Evolutionary conservation across 2,888 invertebrate genomes (phyloP).

Genomic region (Xylophagus ater): DNA sequence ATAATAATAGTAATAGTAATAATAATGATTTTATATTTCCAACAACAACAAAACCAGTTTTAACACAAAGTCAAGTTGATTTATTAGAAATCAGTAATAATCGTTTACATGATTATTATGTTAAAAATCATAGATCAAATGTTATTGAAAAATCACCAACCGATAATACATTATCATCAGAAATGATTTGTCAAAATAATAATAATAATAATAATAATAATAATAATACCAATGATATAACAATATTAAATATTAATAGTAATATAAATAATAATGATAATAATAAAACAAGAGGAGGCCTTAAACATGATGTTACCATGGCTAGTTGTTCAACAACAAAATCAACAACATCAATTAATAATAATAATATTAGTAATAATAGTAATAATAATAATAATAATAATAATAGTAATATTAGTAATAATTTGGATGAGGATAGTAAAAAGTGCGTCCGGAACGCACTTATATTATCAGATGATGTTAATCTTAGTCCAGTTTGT

Average conservation of each 20-base stretch:
- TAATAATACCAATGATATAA: slow-evolving; percentile 24
- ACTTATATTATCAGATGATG: slow-evolving; percentile 56
- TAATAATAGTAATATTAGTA: not conserved
- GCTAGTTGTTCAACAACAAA: slow-evolving; percentile 12
- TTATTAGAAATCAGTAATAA: slow-evolving; percentile 16
- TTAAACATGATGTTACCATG: slow-evolving; percentile 36
- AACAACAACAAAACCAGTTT: slow-evolving; percentile 28
- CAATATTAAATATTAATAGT: slow-evolving; percentile 25
- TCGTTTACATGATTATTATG: slow-evolving; percentile 12
- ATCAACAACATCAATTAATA: slow-evolving; percentile 10
- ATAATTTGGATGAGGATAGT: slow-evolving; percentile 12
- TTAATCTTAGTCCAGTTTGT: slow-evolving; percentile 49
- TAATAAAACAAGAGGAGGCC: slow-evolving; percentile 19
- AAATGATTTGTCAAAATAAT: too few relatives aligned
- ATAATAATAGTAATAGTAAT: slow-evolving; percentile 12
- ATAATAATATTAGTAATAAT: slow-evolving; percentile 11
- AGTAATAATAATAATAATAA: slow-evolving; percentile 10
- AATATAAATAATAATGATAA: slow-evolving; percentile 5
- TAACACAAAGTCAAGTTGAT: slow-evolving; percentile 22
- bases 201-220: too few relatives aligned
- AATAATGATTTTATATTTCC: slow-evolving; percentile 23
- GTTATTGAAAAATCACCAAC: not conserved
- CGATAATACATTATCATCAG: not conserved
- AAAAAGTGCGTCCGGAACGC: slow-evolving; percentile 44
- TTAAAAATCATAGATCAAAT: too few relatives aligned